Evolutionary conservation across 2,113 vertebrate species (phyloP).

Genomic region (Danionella cerebrum): DNA sequence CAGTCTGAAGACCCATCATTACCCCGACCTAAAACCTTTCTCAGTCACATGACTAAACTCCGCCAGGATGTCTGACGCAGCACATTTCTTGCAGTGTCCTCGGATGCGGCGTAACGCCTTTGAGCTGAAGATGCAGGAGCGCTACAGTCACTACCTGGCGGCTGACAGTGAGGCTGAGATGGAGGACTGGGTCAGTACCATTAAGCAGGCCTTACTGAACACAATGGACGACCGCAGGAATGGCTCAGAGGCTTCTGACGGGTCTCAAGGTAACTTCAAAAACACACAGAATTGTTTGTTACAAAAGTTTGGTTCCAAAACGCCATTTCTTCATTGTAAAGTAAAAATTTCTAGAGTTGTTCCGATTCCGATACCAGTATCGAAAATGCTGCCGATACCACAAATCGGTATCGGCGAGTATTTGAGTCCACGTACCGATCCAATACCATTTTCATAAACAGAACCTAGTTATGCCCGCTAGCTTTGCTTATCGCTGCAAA

Average conservation of each 20-base stretch:
- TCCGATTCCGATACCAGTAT: too few species aligned
- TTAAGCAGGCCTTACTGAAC: constrained; percentile 87
- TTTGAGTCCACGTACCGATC: too few species aligned
- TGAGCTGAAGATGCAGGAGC: constrained; percentile 92
- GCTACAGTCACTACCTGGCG: constrained; percentile 91
- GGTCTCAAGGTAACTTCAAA: constrained; percentile 50
- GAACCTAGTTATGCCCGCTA: too few species aligned
- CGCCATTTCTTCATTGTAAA: too few species aligned
- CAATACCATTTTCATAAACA: too few species aligned
- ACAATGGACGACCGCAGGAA: constrained; percentile 82
- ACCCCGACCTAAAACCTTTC: neutral
- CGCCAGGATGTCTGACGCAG: neutral
- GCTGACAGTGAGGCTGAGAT: constrained; percentile 92
- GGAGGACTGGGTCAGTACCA: constrained; percentile 89
- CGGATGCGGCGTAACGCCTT: constrained; percentile 90
- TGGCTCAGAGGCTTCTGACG: constrained; percentile 68
- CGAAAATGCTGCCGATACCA: too few species aligned
- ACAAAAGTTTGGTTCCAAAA: too few species aligned
- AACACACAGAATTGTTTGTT: neutral
- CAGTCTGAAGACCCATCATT: neutral
- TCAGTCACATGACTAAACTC: neutral
- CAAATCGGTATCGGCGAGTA: too few species aligned
- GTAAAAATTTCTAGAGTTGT: too few species aligned
- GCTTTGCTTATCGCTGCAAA: too few species aligned
- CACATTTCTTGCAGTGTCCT: constrained; percentile 67